Evolutionary conservation across 1,140 invertebrate species (phyloP).

Genomic region (Hyles euphorbiae): DNA sequence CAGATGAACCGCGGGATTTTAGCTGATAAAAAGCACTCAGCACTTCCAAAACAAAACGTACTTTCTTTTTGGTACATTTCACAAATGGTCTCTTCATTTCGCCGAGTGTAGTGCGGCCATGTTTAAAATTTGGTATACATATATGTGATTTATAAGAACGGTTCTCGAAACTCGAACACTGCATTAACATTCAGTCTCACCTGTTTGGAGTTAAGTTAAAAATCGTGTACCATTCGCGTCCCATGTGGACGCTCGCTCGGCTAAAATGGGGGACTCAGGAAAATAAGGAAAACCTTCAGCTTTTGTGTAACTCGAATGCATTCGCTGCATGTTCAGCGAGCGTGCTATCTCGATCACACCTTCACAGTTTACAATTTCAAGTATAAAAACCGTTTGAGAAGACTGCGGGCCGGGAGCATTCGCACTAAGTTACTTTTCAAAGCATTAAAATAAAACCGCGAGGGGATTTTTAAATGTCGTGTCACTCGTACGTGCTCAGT

Average conservation of each 20-base stretch:
- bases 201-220: slow-evolving; percentile 65
- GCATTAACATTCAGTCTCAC: slow-evolving; percentile 53
- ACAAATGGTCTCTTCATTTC: no score
- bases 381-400: slow-evolving; percentile 24
- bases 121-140: not conserved
- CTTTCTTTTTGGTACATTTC: no score
- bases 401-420: slow-evolving; percentile 20
- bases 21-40: slow-evolving; percentile 5
- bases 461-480: slow-evolving; percentile 30
- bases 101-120: no score
- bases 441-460: slow-evolving; percentile 29
- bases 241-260: slow-evolving; percentile 40
- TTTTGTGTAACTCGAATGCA: slow-evolving; percentile 40
- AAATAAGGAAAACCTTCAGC: slow-evolving; percentile 53
- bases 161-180: slow-evolving; percentile 24
- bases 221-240: slow-evolving; percentile 56
- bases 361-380: slow-evolving; percentile 21
- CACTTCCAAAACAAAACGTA: not conserved
- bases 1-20: slow-evolving; percentile 3
- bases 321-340: slow-evolving; percentile 26
- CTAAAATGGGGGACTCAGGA: slow-evolving; percentile 41
- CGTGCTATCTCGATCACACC: slow-evolving; percentile 34
- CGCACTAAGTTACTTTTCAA: slow-evolving; percentile 29
- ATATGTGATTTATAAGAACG: slow-evolving; percentile 7
- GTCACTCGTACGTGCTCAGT: slow-evolving; percentile 39